Evolutionary conservation across 2,888 invertebrate species (phyloP), one percentile per base, ranked within the genome.

Genomic region (Zhengitettix transpicula): DNA sequence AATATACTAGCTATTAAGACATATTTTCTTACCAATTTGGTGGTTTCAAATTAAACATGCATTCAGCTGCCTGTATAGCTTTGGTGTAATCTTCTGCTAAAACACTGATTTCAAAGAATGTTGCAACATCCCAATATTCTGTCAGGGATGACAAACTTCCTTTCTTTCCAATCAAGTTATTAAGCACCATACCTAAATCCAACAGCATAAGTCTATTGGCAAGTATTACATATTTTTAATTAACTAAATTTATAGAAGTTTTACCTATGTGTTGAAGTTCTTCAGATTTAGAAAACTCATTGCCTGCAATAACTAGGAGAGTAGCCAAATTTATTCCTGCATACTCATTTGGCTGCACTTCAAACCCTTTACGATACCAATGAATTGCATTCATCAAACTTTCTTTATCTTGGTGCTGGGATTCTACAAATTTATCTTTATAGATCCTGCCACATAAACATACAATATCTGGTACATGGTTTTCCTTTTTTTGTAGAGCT

Each of bases 101-200:
- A 0, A 99, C 97, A 55, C 95, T 95, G 66, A 98, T 97, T 76
- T 97, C 97, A 73, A 98, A 97, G 78, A 94, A 99, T 1, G 94
- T 97, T 0, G 97, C 97, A 14, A 99, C 97, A 73, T 97, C 97
- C 99, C 99, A 99, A 71, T 99, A 99, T 71, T 99, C 97, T 67
- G 87, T 88, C 17, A 99, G 77, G 0, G 92, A 91, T 0, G 87
- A 84, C 41, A 99, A 75, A 70, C 93, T 94, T 53, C 99, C 99
- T 72, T 99, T 99, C 71, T 95, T 91, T 0, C 99, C 99, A 68
- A 99, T 97, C 61, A 98, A 77, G 75, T 96, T 96, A 72, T 98
- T 99, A 64, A 99, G 75, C 10, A 95, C 90, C 82, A 96, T 89
- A 56, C 87, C 88, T 83, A 74, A 28, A 28, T 28, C 7, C 3